A percentile compares a stretch with the other conserved stretches of the same genome.
These are phyloP conservation scores for Dendrocincla tyrannina DNA, from an alignment of 2,797 vertebrate species.

Conservation along the genomic window DNA sequence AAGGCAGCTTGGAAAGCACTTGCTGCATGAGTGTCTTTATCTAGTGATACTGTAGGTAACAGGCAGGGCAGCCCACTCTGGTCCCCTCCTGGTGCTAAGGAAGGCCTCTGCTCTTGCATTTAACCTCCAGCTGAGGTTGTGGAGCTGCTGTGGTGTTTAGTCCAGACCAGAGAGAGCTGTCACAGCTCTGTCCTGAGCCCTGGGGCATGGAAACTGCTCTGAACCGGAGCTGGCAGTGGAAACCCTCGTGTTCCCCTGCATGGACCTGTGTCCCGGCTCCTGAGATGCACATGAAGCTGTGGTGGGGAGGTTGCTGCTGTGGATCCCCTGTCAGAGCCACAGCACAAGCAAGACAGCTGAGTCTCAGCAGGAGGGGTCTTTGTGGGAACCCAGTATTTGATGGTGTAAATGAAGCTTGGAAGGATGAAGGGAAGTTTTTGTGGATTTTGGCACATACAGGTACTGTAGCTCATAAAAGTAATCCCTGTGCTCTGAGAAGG, in stretches of 20 bases:
- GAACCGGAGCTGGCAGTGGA: fast-evolving
- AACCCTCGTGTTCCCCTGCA: neutral
- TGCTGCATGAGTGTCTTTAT: neutral
- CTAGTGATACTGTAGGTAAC: neutral
- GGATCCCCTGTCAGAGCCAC: neutral
- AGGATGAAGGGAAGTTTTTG: neutral
- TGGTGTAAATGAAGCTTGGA: neutral
- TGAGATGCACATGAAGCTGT: neutral
- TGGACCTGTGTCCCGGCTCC: neutral
- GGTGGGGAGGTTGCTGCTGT: neutral
- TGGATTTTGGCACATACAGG: neutral
- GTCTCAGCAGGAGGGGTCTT: neutral
- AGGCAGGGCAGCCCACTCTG: neutral
- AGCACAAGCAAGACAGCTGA: neutral
- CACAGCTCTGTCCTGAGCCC: neutral
- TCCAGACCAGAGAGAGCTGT: neutral
- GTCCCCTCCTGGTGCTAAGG: neutral
- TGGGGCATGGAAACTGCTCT: neutral
- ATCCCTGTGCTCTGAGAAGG: neutral
- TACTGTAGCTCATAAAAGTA: neutral
- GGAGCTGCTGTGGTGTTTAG: neutral
- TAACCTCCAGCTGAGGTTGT: neutral
- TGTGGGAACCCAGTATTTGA: neutral
- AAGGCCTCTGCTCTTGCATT: neutral
- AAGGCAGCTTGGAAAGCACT: neutral